Conservation (phyloP, 2,888 invertebrate species). For the Stenchaetothrips biformis region DNA sequence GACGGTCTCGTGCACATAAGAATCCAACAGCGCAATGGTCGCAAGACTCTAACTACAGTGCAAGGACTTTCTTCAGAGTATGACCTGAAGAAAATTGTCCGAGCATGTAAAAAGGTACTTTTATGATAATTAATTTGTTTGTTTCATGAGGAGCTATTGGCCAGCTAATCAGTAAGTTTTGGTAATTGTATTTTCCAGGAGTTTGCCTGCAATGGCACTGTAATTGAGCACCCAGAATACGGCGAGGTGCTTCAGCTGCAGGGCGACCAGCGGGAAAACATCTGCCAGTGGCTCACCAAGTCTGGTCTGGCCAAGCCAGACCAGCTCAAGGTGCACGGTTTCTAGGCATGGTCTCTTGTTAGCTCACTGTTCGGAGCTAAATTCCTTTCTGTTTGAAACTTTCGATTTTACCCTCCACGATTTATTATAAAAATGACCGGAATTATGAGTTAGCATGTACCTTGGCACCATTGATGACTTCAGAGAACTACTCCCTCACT, state of each 20-base stretch:
- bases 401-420: slow-evolving; percentile 23
- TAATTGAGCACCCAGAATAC: slow-evolving; percentile 99
- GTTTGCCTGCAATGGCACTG: slow-evolving; percentile 99
- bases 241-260: slow-evolving; percentile 99
- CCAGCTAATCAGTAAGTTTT: not conserved
- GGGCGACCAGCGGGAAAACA: slow-evolving; percentile 99
- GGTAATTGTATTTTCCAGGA: slow-evolving; percentile 57
- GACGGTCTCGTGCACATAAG: slow-evolving; percentile 99
- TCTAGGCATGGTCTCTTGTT: slow-evolving; percentile 53
- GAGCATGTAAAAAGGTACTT: slow-evolving; percentile 94
- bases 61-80: slow-evolving; percentile 96
- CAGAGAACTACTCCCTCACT: slow-evolving; percentile 35
- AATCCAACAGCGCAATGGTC: slow-evolving; percentile 99
- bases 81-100: slow-evolving; percentile 99
- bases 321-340: slow-evolving; percentile 99
- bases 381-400: slow-evolving; percentile 20
- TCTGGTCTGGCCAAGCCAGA: slow-evolving; percentile 96
- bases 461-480: slow-evolving; percentile 39
- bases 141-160: not conserved
- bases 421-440: slow-evolving; percentile 10
- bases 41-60: slow-evolving; percentile 98
- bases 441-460: slow-evolving; percentile 37
- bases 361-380: not conserved
- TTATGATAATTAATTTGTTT: not conserved
- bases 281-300: slow-evolving; percentile 98